Conservation (phyloP, 2,888 invertebrate species). For the Yponomeuta evonymella region DNA sequence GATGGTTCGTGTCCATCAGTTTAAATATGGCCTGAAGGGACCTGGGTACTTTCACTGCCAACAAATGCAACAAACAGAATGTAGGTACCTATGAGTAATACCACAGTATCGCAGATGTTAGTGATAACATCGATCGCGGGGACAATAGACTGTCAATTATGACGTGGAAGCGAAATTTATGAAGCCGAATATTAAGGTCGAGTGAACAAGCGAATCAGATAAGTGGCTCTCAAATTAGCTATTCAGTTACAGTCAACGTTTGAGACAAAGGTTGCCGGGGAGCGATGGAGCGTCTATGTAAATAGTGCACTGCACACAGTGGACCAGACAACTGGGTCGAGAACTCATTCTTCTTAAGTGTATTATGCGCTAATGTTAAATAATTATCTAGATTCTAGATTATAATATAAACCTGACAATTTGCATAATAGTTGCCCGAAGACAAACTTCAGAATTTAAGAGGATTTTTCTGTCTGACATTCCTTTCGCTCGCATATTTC, state of each 20-base stretch:
- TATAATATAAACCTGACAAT: slow-evolving; percentile 11
- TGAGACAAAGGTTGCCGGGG: slow-evolving; percentile 61
- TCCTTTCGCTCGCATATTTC: too few relatives aligned
- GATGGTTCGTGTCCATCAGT: slow-evolving; percentile 37
- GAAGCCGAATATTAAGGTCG: slow-evolving; percentile 64
- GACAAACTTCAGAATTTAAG: too few relatives aligned
- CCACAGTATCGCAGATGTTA: slow-evolving; percentile 17
- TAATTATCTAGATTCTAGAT: slow-evolving; percentile 11
- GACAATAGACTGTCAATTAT: slow-evolving; percentile 53
- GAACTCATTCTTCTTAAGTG: slow-evolving; percentile 18
- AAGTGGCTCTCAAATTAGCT: slow-evolving; percentile 61
- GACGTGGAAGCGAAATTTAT: slow-evolving; percentile 53
- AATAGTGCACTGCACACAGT: slow-evolving; percentile 45
- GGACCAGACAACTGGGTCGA: slow-evolving; percentile 52
- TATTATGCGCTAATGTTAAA: slow-evolving; percentile 10
- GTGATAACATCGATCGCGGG: slow-evolving; percentile 21
- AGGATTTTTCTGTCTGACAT: too few relatives aligned
- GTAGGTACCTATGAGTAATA: not conserved
- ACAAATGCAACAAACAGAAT: not conserved
- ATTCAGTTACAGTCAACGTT: slow-evolving; percentile 51
- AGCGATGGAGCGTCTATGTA: slow-evolving; percentile 57
- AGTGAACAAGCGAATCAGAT: slow-evolving; percentile 68
- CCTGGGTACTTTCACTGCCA: slow-evolving; percentile 38
- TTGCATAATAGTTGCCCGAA: slow-evolving; percentile 6
- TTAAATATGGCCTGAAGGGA: slow-evolving; percentile 35